Evolutionary conservation across 2,113 vertebrate species (phyloP), one percentile per base, ranked within the genome.

Genomic region (Dipodomys merriami): DNA sequence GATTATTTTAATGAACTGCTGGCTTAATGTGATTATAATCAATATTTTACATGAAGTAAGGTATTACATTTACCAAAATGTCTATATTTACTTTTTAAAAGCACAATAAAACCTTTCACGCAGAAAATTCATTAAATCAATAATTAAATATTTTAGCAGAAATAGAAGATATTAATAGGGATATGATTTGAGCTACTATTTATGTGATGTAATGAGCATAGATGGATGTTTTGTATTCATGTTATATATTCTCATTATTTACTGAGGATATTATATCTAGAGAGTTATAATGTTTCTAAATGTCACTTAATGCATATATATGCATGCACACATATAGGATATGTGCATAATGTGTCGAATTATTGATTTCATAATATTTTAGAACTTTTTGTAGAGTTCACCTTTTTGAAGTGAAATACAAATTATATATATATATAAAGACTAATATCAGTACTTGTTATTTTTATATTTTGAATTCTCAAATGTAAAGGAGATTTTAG

Each of bases 401-500:
- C 20, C 10, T 83, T 18, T 96, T 29, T 82, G 0, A 20, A 5
- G 2, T 71, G 4, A 77, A 22, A 67, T 67, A 39, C 39, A 39
- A 39, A 39, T 39, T 39, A 39, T 39, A 9, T 81, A 10, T 81
- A 10, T 8, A 71, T 72, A 39, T 1, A 33, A 72, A 73, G 33
- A 64, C 77, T 68, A 0, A 67, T 84, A 90, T 73, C 11, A 79
- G 60, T 6, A 76, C 72, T 93, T 8, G 53, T 83, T 94, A 83
- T 39, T 77, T 49, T 64, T 69, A 71, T 33, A n/a, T 71, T 72
- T 29, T 82, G 7, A 90, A 57, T 19, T 4, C 15, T 57, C 12
- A 57, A 18, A 13, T 57, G 11, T 57, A 57, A 57, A 57, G 53
- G 3, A 73, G 49, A 46, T 94, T 97, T 94, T 92, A 3, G 81